Evolutionary conservation across 2,797 vertebrate species (phyloP).

Genomic region (Remorina albescens): DNA sequence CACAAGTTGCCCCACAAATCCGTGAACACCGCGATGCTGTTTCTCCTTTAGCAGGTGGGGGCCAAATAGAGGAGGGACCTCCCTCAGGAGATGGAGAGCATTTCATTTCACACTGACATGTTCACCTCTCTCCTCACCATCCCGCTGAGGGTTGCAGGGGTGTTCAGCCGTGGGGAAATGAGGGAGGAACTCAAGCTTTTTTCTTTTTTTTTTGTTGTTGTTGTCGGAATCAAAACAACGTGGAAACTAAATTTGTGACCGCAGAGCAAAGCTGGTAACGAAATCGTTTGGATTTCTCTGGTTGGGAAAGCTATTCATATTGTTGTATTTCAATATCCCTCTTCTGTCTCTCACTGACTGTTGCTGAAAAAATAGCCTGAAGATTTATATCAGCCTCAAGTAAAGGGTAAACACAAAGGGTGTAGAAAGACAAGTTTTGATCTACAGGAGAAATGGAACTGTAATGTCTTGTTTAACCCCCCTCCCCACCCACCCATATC

Average conservation of each 20-base stretch:
- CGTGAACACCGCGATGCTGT: conserved; percentile 66
- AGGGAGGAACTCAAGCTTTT: conserved; percentile 67
- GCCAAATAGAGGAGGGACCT: conserved; percentile 65
- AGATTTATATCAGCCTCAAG: conserved; percentile 51
- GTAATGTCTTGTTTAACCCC: conserved; percentile 55
- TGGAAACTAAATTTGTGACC: conserved; percentile 79
- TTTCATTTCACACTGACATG: conserved; percentile 83
- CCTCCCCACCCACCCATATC: conserved; percentile 45
- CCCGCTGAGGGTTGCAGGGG: conserved; percentile 73
- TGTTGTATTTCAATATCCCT: conserved; percentile 51
- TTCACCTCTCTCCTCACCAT: conserved; percentile 78
- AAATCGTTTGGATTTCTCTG: conserved; percentile 60
- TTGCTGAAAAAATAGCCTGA: conserved; percentile 50
- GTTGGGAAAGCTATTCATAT: conserved; percentile 64
- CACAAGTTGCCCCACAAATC: conserved; percentile 62
- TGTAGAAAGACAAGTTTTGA: conserved; percentile 51
- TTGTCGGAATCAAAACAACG: conserved; percentile 70
- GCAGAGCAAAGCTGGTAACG: conserved; percentile 66
- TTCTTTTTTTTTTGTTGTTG: no score
- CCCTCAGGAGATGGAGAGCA: conserved; percentile 78
- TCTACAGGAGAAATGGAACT: conserved; percentile 54
- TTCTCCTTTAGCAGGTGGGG: conserved; percentile 75
- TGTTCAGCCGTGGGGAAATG: conserved; percentile 78
- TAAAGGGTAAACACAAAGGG: conserved; percentile 60
- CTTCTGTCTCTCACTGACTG: conserved; percentile 32